Conservation (phyloP, 2,797 vertebrate genomes). For the Chiroxiphia lanceolata region DNA sequence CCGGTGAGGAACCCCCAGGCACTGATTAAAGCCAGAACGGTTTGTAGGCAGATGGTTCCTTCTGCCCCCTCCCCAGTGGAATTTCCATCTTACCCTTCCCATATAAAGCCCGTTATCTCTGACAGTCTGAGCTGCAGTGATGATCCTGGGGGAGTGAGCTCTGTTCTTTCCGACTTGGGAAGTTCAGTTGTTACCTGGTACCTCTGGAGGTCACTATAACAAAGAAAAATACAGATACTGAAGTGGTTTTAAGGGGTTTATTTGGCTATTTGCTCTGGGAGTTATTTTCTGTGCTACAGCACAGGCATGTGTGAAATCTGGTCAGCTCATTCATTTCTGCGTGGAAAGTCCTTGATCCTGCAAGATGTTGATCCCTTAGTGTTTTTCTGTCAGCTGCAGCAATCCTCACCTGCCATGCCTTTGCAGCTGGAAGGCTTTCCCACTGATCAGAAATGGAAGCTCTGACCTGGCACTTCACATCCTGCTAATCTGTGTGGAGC, state of each 20-base stretch:
- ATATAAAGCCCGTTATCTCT: background rate
- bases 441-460: constrained; percentile 40
- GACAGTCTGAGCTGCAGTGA: background rate
- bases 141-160: background rate
- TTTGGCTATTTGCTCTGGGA: background rate
- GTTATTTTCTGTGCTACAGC: background rate
- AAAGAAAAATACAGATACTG: constrained; percentile 48
- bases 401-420: background rate
- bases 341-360: background rate
- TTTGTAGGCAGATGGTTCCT: background rate
- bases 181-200: constrained; percentile 44
- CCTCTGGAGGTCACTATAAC: constrained; percentile 71
- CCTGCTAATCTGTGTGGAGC: background rate
- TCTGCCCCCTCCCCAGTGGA: accelerated
- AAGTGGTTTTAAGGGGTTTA: background rate
- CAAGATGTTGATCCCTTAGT: background rate
- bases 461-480: background rate
- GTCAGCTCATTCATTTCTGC: background rate
- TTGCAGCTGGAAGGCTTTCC: background rate
- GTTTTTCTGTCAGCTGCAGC: background rate
- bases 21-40: accelerated
- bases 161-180: background rate
- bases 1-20: background rate
- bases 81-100: background rate
- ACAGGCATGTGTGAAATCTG: background rate